These are phyloP conservation scores for Nudaria mundana DNA, from an alignment of 2,888 invertebrate genomes.

Conservation along the genomic window DNA sequence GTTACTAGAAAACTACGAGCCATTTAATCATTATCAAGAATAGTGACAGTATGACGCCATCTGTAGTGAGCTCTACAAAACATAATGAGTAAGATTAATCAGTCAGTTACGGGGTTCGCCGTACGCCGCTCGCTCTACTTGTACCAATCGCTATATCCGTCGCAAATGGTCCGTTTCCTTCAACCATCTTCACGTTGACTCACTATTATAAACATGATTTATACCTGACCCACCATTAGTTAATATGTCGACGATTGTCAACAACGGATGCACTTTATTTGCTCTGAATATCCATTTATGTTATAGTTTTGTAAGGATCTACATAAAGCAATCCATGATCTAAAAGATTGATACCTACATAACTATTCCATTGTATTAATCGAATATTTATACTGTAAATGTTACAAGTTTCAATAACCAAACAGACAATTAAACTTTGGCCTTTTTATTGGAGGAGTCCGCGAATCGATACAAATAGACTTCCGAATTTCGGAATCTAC, in stretches of 20 bases:
- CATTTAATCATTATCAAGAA: slow-evolving; percentile 24
- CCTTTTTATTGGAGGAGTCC: too few species aligned
- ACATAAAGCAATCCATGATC: slow-evolving; percentile 23
- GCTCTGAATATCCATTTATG: slow-evolving; percentile 53
- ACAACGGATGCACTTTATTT: slow-evolving; percentile 69
- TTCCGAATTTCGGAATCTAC: too few species aligned
- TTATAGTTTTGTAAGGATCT: slow-evolving; percentile 31
- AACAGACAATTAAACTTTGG: too few species aligned
- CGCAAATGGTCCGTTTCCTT: slow-evolving; percentile 76
- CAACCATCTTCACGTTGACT: slow-evolving; percentile 57
- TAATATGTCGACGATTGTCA: slow-evolving; percentile 67
- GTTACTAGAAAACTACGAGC: slow-evolving; percentile 14
- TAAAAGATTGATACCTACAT: slow-evolving; percentile 16
- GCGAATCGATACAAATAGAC: too few species aligned
- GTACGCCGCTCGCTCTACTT: slow-evolving; percentile 56
- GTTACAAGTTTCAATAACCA: too few species aligned
- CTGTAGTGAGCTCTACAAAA: slow-evolving; percentile 33
- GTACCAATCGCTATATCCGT: slow-evolving; percentile 75
- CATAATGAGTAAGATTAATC: slow-evolving; percentile 54
- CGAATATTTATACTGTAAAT: too few species aligned
- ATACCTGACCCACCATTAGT: slow-evolving; percentile 77
- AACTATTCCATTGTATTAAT: slow-evolving; percentile 3
- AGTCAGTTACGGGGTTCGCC: slow-evolving; percentile 41
- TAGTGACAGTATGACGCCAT: slow-evolving; percentile 38
- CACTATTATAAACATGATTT: slow-evolving; percentile 74